A percentile compares a stretch with the other conserved stretches of the same genome.
Evolutionary conservation across 2,113 vertebrate genomes (phyloP).

Genomic region (Rana temporaria): DNA sequence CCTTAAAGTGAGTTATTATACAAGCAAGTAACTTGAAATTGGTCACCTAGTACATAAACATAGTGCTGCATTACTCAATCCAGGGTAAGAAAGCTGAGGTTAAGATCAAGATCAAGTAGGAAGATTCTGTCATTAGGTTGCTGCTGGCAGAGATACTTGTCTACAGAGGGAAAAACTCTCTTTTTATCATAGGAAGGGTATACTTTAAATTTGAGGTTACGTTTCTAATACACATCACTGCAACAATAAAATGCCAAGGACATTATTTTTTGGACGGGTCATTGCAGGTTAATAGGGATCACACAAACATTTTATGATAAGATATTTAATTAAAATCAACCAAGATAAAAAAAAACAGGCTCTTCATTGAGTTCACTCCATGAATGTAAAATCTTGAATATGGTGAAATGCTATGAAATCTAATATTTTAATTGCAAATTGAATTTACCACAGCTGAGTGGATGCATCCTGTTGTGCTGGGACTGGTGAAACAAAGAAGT

Average conservation of each 20-base stretch:
- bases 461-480: conserved; percentile 21
- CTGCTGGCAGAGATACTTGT: no score
- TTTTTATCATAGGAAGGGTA: no score
- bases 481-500: conserved; percentile 24
- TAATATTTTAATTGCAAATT: conserved; percentile 42
- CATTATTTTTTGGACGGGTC: neutral
- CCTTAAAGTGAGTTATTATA: no score
- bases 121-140: no score
- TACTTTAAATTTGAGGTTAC: neutral
- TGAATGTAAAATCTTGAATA: neutral
- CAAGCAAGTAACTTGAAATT: no score
- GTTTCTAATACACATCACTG: neutral
- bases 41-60: no score
- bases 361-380: neutral
- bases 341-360: conserved; percentile 9
- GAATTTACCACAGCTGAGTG: conserved; percentile 27
- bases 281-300: conserved; percentile 10
- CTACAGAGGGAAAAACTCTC: no score
- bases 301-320: neutral
- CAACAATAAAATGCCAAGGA: neutral
- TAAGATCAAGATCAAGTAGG: no score
- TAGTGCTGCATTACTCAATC: no score
- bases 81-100: no score
- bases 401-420: conserved; percentile 18
- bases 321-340: conserved; percentile 21